Conservation (phyloP, 1,140 invertebrate species). For the Eriosoma lanigerum region DNA sequence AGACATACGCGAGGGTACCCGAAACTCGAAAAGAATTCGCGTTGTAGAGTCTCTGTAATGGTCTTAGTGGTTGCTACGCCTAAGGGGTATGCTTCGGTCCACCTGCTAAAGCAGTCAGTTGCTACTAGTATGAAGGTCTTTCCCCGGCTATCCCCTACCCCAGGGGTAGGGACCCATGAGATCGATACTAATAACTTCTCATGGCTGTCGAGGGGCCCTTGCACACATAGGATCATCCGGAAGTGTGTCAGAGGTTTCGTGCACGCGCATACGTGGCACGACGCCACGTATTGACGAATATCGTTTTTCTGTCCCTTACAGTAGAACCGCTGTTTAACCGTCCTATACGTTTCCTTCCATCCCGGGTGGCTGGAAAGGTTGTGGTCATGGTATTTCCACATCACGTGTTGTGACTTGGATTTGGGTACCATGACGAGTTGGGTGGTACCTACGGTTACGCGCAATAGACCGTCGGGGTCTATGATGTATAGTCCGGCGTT, state of each 20-base stretch:
- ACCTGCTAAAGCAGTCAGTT: background rate
- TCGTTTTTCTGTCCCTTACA: background rate
- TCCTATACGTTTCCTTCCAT: background rate
- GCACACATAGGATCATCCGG: background rate
- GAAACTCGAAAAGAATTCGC: constrained; percentile 10
- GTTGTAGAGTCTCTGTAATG: background rate
- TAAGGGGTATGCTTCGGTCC: background rate
- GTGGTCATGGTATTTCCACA: background rate
- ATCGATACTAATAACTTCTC: background rate
- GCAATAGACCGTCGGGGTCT: too few species aligned
- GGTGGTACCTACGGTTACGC: too few species aligned
- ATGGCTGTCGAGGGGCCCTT: background rate
- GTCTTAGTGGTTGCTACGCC: background rate
- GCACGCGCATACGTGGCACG: background rate
- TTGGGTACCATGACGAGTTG: too few species aligned
- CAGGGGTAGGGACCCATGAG: background rate
- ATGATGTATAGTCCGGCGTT: too few species aligned
- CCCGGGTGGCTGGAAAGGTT: background rate
- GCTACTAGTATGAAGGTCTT: background rate
- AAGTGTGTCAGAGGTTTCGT: background rate
- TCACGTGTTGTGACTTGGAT: too few species aligned
- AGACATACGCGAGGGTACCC: constrained; percentile 2
- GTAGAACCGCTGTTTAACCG: background rate
- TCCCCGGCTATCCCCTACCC: too few species aligned
- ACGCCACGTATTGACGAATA: background rate